Base-by-base conservation (phyloP, 2,797 vertebrate species). In the Sus cebifrons region DNA sequence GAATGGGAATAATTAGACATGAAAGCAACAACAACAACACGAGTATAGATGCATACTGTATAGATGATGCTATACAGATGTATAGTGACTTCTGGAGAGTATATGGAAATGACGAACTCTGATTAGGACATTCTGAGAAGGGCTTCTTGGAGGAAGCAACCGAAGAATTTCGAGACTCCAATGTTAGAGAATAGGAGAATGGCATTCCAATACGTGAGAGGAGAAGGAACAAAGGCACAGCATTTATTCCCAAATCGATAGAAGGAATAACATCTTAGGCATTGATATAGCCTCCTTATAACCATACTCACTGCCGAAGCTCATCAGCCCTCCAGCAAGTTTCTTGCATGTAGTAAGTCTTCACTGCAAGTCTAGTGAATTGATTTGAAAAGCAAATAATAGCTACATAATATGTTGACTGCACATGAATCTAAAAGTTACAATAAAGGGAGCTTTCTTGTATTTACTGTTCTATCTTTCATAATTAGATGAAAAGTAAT, bases 371-470 rank as follows among this genome's bases (percentile, higher is more conserved):
- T 64, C 67, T 58, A 60, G 25, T 60, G 25, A 88, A 88, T 27
- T 85, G n/a, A 81, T 65, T 86, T 96, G 75, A 32, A 86, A 86
- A 86, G 29, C 11, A 92, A 92, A 70, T 18, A 64, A 91, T 74
- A 65, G 32, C 17, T 20, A 68, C 3, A 52, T 65, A 70, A 64
- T 88, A 81, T 78, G 14, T 67, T 65, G 27, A 85, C 74, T 36
- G 71, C 18, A 90, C 84, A 23, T 40, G 6, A 18, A 56, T 9
- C 29, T 62, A 44, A 56, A 56, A 71, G 71, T 67, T 54, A 81
- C 73, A 79, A 86, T 71, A 75, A 65, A 70, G 7, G 21, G 27
- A 36, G 74, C 36, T 86, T 54, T 96, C 60, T 90, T 87, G 6
- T 15, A 58, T 23, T 23, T 54, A 4, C 11, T 68, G 18, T 11